Evolutionary conservation across 2,797 vertebrate species (phyloP), one percentile per base, ranked within the genome.

Genomic region (Capromys pilorides): DNA sequence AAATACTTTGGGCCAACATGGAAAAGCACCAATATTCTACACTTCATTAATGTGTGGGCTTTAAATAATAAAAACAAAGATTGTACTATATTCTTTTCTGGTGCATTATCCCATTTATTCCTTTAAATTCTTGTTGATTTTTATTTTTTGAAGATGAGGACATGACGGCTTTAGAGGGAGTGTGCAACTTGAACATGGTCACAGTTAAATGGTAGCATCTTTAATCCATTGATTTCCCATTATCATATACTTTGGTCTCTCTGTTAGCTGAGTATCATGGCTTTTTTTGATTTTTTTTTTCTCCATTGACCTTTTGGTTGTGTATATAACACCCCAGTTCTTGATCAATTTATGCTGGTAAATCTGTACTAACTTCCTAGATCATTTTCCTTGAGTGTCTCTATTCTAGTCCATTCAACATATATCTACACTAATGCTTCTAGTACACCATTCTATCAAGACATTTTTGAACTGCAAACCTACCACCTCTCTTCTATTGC

Each of bases 111-210:
- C 86, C 22, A 86, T 64, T 78, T 88, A 71, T 75, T 77, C 6
- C 26, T 31, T 28, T 49, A 26, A 49, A 10, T 2, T 77, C 2
- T 49, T 77, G 2, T 41, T 91, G 12, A 1, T 45, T 8, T 91
- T 92, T 90, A 45, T 45, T 45, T 45, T 91, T 95, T 90, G 57
- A 11, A 93, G 71, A 61, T 87, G 21, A 89, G 49, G 51, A 14
- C 51, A 16, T 54, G 51, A 54, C 2, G 51, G 10, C 33, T 81
- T 77, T 69, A 54, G 77, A 87, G 26, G 21, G 36, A 89, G 88
- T 57, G 4, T 79, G 18, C 85, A 22, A 83, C 28, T 87, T 31
- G 45, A 77, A 84, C 61, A 57, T 45, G n/a, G 51, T 93, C 73
- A 69, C 16, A 78, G 13, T 88, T 83, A 75, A 84, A 67, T 66